A percentile compares a stretch with the other conserved stretches of the same genome.
These are phyloP conservation scores for Acanthochromis polyacanthus DNA, from an alignment of 2,113 vertebrate species.

Conservation along the genomic window DNA sequence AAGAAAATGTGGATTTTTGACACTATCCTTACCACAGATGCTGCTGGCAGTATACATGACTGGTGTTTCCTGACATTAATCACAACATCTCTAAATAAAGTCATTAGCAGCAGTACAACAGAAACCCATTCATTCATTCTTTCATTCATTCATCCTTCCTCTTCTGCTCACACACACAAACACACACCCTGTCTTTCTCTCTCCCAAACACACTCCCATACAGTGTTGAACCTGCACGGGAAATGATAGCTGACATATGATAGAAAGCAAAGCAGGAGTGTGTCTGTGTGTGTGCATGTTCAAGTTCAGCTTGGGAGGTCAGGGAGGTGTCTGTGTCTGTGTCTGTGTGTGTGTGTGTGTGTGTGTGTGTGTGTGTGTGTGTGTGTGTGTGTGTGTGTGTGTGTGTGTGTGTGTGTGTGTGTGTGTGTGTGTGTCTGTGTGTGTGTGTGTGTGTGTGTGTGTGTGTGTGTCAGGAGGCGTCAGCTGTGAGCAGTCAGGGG, in stretches of 20 bases:
- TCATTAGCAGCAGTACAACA: constrained; percentile 86
- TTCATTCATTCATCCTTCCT: constrained; percentile 37
- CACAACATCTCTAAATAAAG: constrained; percentile 92
- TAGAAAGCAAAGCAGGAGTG: constrained; percentile 66
- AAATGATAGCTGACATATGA: constrained; percentile 73
- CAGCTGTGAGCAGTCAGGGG: constrained; percentile 79
- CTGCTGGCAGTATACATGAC: constrained; percentile 88
- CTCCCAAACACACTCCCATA: constrained; percentile 21
- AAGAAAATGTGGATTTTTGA: constrained; percentile 69
- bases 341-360: constrained; percentile 15
- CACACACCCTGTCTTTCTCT: constrained; percentile 24
- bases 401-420: constrained; percentile 40
- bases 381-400: constrained; percentile 20
- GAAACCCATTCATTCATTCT: constrained; percentile 78
- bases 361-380: constrained; percentile 18
- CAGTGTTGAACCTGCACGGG: constrained; percentile 21
- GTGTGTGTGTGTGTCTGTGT: constrained; percentile 8
- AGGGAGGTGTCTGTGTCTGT: constrained; percentile 21
- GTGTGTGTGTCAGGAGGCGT: constrained; percentile 28
- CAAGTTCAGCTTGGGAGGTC: constrained; percentile 61
- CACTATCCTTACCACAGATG: too few species aligned
- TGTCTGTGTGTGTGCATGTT: constrained; percentile 40
- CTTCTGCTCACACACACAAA: constrained; percentile 13
- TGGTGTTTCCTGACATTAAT: constrained; percentile 94
- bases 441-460: constrained; percentile 26